These are phyloP conservation scores for Pollimyrus isidori DNA, from an alignment of 2,113 vertebrate species.

Conservation along the genomic window DNA sequence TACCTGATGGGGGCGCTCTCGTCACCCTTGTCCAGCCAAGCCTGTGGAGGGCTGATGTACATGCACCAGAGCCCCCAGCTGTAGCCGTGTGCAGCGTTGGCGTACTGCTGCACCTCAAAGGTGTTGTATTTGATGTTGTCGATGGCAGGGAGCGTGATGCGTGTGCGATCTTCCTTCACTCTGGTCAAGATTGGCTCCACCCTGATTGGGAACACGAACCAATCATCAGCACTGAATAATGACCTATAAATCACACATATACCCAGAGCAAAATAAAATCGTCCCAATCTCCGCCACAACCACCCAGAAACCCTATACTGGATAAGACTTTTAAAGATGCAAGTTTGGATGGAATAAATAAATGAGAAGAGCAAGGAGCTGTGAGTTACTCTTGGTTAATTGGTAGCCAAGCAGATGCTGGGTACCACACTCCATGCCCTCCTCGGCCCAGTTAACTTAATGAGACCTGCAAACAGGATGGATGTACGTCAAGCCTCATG, in stretches of 20 bases:
- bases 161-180: conserved; percentile 82
- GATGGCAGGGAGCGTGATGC: conserved; percentile 87
- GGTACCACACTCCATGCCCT: no score
- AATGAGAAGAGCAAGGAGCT: background rate
- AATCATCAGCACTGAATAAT: background rate
- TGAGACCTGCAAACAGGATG: background rate
- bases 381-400: background rate
- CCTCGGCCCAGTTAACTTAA: background rate
- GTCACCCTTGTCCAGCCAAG: conserved; percentile 94
- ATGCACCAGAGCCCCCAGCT: conserved; percentile 99
- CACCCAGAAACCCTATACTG: background rate
- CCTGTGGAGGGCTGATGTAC: conserved; percentile 93
- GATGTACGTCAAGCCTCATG: background rate
- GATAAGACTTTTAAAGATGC: background rate
- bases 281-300: background rate
- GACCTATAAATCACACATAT: no score
- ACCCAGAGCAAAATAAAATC: no score
- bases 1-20: conserved; percentile 95
- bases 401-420: background rate
- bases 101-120: conserved; percentile 94
- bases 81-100: conserved; percentile 91
- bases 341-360: background rate
- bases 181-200: conserved; percentile 79
- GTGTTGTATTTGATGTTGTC: conserved; percentile 98
- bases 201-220: conserved; percentile 53